Base-by-base conservation (phyloP, 2,888 invertebrate genomes). In the Papilio demoleus region DNA sequence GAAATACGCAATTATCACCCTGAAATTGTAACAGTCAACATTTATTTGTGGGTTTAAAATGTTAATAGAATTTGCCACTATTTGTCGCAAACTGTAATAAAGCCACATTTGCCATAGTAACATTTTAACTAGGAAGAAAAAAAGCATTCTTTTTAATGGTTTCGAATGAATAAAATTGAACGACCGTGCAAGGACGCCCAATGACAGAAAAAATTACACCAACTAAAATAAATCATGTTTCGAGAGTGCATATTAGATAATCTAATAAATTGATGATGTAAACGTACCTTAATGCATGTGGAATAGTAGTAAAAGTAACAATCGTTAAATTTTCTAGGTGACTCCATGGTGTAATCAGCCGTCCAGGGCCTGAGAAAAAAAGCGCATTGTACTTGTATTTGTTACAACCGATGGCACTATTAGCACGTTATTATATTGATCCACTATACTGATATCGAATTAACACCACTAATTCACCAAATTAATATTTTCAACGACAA, bases 301-400 rank as follows among this genome's bases (percentile, higher is more conserved):
- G 97, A 97, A 85, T 97, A 97, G 86, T 96, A 97, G 89, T 95
- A 97, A 93, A 97, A 97, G 89, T 97, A 97, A 88, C 97, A 97
- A 88, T 97, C 97, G 88, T 96, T 95, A 86, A 96, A 95, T 92
- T 95, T 96, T 81, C 94, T 94, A 78, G 94, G 95, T 78, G 95
- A 95, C 90, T 95, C 95, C 94, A 96, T 94, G 82, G 85, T 87
- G 84, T 81, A 77, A 77, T 82, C 80, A 79, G 80, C 84, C 83
- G 78, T 83, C 87, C 84, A 85, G 85, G 84, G 82, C 85, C 90
- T 90, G 87, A 79, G 79, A 84, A 88, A 82, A 78, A 72, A 64
- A 73, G 82, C 74, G 76, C 81, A 74, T 67, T 69, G 56, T 65
- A 47, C 34, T 22, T 65, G 38, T 64, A 58, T 50, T 65, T 71